Conservation (phyloP, 2,888 invertebrate species). For the Euplagia quadripunctaria region DNA sequence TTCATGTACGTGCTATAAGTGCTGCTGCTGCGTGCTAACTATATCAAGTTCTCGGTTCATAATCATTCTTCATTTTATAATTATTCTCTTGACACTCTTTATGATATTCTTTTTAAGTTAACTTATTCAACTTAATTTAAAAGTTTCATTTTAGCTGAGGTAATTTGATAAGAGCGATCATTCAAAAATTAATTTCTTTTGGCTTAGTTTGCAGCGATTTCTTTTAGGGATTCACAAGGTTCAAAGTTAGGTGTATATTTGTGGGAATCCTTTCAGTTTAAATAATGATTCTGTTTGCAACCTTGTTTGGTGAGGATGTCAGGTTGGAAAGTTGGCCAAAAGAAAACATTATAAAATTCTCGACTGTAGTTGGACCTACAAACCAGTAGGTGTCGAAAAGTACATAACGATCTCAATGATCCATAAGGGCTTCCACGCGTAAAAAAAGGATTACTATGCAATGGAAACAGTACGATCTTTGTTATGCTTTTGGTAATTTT, state of each 20-base stretch:
- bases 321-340: neutral
- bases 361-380: too few relatives aligned
- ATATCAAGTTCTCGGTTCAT: neutral
- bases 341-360: too few relatives aligned
- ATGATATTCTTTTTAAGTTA: neutral
- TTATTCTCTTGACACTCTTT: neutral
- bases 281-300: neutral
- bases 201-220: neutral
- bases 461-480: too few relatives aligned
- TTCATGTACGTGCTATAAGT: too few relatives aligned
- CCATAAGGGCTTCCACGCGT: too few relatives aligned
- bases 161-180: constrained; percentile 2
- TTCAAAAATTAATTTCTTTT: neutral
- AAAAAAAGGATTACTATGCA: too few relatives aligned
- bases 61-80: neutral
- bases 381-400: too few relatives aligned
- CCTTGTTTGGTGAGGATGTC: neutral
- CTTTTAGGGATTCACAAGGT: neutral
- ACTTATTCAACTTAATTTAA: neutral
- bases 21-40: too few relatives aligned
- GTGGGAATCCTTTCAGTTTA: neutral
- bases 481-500: too few relatives aligned
- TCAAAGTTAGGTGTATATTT: neutral
- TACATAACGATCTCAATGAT: too few relatives aligned
- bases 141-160: constrained; percentile 1